Evolutionary conservation across 2,888 invertebrate species (phyloP).

Genomic region (Holacanthella duospinosa): DNA sequence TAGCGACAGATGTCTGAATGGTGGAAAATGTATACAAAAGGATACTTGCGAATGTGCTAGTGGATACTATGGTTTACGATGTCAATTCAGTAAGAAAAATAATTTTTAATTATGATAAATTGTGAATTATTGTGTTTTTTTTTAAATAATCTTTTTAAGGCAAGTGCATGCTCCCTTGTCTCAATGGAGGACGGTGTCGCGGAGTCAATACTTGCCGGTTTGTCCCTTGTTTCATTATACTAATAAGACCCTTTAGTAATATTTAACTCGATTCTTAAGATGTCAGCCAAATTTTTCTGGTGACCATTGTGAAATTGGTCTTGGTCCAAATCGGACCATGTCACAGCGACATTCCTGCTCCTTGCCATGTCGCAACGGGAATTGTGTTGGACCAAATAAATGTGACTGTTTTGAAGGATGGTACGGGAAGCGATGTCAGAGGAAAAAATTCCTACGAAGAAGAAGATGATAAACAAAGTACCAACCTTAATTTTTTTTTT

Average conservation of each 20-base stretch:
- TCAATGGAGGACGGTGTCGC: conserved; percentile 80
- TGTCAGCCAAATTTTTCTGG: conserved; percentile 75
- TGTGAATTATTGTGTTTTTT: neutral
- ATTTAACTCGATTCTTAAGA: neutral
- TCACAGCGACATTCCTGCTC: conserved; percentile 58
- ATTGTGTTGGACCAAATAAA: conserved; percentile 53
- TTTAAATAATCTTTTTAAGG: conserved; percentile 45
- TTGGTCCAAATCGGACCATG: conserved; percentile 47
- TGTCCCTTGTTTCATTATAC: neutral
- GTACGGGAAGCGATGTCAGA: conserved; percentile 69
- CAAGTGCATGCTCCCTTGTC: conserved; percentile 79
- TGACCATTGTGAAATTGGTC: conserved; percentile 80
- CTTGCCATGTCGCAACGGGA: conserved; percentile 65
- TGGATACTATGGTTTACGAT: conserved; percentile 78
- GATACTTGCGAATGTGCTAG: conserved; percentile 85
- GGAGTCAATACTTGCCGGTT: conserved; percentile 74
- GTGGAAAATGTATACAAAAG: conserved; percentile 88
- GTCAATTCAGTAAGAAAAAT: conserved; percentile 73
- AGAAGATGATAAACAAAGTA: too few species aligned
- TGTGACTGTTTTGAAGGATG: conserved; percentile 75
- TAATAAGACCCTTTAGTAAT: neutral
- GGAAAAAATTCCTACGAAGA: conserved; percentile 51
- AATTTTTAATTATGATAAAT: conserved; percentile 3
- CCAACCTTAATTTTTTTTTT: too few species aligned
- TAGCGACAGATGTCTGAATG: conserved; percentile 79